These are phyloP conservation scores for Tridacna gigas DNA, from an alignment of 2,888 invertebrate genomes.

Conservation along the genomic window DNA sequence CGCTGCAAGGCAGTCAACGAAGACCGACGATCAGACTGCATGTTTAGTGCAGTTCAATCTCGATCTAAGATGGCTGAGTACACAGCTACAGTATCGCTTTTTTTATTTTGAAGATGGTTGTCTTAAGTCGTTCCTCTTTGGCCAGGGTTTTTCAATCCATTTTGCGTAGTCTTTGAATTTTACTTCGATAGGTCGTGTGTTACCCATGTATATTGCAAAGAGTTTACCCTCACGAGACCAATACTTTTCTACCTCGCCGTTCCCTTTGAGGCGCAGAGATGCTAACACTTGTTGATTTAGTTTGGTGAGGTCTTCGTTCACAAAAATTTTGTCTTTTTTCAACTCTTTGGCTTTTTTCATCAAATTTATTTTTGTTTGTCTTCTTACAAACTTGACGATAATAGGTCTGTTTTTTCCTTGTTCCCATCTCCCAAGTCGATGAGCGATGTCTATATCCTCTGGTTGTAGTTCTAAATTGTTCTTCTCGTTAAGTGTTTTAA, in stretches of 20 bases:
- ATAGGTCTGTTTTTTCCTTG: neutral
- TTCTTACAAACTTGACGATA: neutral
- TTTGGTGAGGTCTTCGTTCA: neutral
- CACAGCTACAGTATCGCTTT: too few species aligned
- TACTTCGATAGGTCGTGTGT: neutral
- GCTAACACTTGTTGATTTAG: too few species aligned
- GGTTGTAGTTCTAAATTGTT: neutral
- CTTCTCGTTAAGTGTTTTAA: neutral
- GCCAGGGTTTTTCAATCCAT: neutral
- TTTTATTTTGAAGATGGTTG: too few species aligned
- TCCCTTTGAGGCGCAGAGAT: neutral
- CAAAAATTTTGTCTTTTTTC: neutral
- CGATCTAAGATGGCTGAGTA: too few species aligned
- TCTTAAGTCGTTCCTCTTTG: too few species aligned
- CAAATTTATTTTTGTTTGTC: too few species aligned
- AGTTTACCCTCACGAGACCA: neutral
- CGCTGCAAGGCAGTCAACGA: too few species aligned
- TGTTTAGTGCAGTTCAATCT: too few species aligned
- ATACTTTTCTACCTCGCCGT: neutral
- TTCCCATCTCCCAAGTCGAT: neutral
- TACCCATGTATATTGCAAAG: neutral
- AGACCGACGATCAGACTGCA: too few species aligned
- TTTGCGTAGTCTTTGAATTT: neutral
- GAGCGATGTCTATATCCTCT: neutral
- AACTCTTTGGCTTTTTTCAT: neutral